A percentile compares a stretch with the other conserved stretches of the same genome.
Evolutionary conservation across 2,797 vertebrate species (phyloP).

Genomic region (Acrossocheilus wenchowensis): DNA sequence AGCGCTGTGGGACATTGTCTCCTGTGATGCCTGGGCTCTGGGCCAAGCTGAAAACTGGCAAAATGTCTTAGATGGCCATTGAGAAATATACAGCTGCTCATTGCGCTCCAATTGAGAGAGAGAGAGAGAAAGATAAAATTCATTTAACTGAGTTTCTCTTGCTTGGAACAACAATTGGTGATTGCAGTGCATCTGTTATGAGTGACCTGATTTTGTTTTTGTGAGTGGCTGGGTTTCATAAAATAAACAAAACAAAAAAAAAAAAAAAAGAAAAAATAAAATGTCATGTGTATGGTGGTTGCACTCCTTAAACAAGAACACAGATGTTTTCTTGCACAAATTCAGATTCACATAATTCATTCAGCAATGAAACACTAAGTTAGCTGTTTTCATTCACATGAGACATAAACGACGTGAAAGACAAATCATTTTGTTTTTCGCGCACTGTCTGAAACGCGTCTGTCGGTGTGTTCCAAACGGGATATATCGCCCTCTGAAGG

Average conservation of each 20-base stretch:
- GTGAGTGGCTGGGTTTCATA: neutral
- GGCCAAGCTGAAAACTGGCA: conserved; percentile 22
- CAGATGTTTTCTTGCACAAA: neutral
- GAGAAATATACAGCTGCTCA: conserved; percentile 41
- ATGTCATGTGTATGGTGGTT: neutral
- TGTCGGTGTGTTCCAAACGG: too few species aligned
- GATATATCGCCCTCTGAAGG: too few species aligned
- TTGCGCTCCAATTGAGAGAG: neutral
- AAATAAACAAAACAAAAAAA: neutral
- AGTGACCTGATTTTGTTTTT: neutral
- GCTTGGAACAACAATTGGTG: neutral
- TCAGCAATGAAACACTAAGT: too few species aligned
- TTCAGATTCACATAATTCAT: neutral
- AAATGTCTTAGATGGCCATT: conserved; percentile 32
- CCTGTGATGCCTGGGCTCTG: conserved; percentile 23
- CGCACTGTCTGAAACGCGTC: too few species aligned
- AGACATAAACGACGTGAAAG: too few species aligned
- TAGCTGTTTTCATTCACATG: neutral
- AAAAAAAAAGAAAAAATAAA: too few species aligned
- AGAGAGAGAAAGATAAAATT: neutral
- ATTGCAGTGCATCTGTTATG: conserved; percentile 11
- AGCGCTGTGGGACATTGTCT: conserved; percentile 18
- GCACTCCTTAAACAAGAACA: neutral
- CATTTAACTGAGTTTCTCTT: neutral
- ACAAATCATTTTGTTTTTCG: too few species aligned